Percentiles rank a stretch among this genome's conserved stretches.
phyloP scores from a whole-genome alignment of 2,888 invertebrate species.

The Nomada fucata region DNA sequence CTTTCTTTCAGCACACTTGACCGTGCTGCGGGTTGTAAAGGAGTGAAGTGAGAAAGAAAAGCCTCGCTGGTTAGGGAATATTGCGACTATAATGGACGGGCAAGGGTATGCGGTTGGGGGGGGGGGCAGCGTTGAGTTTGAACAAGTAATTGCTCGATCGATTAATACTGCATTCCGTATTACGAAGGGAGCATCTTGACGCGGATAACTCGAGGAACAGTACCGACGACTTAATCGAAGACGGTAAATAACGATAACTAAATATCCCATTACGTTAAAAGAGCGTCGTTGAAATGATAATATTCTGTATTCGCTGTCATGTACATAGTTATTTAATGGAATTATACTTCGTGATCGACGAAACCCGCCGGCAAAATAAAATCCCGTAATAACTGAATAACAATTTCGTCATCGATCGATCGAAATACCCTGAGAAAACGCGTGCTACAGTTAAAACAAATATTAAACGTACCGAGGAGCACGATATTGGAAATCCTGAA shows the following conservation, averaged over 20 bases:
- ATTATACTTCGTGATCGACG: no score
- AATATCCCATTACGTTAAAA: no score
- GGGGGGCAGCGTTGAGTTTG: background rate
- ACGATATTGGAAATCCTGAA: background rate
- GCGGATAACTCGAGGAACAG: background rate
- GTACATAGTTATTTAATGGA: no score
- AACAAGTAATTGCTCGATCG: constrained; percentile 10
- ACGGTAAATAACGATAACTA: background rate
- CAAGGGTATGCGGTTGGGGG: background rate
- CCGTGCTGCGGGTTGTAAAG: constrained; percentile 26
- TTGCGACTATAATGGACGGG: constrained; percentile 26
- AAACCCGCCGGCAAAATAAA: no score
- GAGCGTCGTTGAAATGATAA: no score
- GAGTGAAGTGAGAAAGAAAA: constrained; percentile 26
- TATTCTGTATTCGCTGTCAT: no score
- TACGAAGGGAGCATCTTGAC: background rate
- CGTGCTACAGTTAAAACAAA: no score
- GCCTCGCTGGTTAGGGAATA: constrained; percentile 28
- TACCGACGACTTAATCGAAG: background rate
- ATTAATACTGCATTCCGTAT: constrained; percentile 22
- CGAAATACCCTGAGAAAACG: no score
- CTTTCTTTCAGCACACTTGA: constrained; percentile 29
- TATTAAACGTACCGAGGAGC: no score
- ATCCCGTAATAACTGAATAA: no score
- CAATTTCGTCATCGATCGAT: no score